These are phyloP conservation scores for Tinamus guttatus DNA, from an alignment of 2,113 vertebrate genomes.

Conservation along the genomic window DNA sequence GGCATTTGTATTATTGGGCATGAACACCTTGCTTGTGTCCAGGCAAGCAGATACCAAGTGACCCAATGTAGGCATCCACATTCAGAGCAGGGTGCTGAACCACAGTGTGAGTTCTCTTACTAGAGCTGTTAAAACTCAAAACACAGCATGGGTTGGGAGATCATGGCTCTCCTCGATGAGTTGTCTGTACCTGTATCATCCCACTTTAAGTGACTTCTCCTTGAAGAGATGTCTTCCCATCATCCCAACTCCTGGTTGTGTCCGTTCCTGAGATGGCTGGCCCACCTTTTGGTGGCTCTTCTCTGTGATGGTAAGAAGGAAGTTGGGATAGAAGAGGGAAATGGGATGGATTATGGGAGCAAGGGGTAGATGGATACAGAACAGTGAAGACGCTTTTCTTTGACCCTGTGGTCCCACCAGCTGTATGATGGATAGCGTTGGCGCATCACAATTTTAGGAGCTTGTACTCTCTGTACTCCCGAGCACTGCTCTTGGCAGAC, in stretches of 20 bases:
- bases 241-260: fast-evolving
- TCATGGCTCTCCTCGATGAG: not conserved
- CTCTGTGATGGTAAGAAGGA: not conserved
- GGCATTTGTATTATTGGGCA: not conserved
- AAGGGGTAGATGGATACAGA: not conserved
- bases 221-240: not conserved
- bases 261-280: not conserved
- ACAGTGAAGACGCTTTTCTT: fast-evolving
- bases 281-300: not conserved
- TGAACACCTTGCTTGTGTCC: not conserved
- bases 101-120: not conserved
- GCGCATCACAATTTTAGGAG: not conserved
- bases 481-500: not conserved
- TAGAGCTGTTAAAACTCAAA: not conserved
- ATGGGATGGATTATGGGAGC: not conserved
- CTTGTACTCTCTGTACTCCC: not conserved
- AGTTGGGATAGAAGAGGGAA: not conserved
- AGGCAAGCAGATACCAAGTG: not conserved
- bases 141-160: fast-evolving
- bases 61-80: not conserved
- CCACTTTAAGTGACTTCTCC: not conserved
- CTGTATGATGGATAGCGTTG: not conserved
- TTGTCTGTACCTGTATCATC: not conserved
- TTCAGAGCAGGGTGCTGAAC: not conserved
- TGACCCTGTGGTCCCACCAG: not conserved